Conservation (phyloP, 2,113 vertebrate species). For the Pelvicachromis taeniatus region DNA sequence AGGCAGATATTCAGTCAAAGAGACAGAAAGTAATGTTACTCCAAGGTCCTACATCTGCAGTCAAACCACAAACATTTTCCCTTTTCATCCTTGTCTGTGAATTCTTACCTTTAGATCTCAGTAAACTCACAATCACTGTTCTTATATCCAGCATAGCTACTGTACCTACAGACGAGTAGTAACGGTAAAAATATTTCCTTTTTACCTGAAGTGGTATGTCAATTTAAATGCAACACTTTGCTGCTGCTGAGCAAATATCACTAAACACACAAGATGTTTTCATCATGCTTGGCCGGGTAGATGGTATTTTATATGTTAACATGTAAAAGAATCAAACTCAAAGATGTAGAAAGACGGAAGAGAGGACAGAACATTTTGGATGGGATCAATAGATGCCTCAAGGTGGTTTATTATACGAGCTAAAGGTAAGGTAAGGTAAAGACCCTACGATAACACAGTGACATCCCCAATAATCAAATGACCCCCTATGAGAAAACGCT, state of each 20-base stretch:
- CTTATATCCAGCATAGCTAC: background rate
- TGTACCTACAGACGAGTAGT: background rate
- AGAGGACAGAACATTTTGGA: background rate
- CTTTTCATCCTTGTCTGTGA: background rate
- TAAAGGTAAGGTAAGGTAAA: background rate
- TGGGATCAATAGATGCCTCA: background rate
- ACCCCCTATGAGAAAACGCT: background rate
- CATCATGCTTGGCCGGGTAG: background rate
- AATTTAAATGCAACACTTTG: background rate
- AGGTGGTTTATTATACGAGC: background rate
- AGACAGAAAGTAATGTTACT: background rate
- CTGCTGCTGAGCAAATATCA: background rate
- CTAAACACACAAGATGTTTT: background rate
- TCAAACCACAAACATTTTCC: background rate
- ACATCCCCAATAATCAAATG: background rate
- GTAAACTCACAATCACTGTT: background rate
- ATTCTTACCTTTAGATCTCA: background rate
- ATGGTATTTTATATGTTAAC: background rate
- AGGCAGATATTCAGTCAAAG: background rate
- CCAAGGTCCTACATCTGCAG: background rate
- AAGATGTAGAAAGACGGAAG: fast-evolving
- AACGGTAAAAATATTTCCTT: background rate
- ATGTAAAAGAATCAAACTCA: background rate
- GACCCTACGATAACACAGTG: background rate
- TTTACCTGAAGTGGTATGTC: background rate